Evolutionary conservation across 2,113 vertebrate genomes (phyloP).

Genomic region (Myotis davidii): DNA sequence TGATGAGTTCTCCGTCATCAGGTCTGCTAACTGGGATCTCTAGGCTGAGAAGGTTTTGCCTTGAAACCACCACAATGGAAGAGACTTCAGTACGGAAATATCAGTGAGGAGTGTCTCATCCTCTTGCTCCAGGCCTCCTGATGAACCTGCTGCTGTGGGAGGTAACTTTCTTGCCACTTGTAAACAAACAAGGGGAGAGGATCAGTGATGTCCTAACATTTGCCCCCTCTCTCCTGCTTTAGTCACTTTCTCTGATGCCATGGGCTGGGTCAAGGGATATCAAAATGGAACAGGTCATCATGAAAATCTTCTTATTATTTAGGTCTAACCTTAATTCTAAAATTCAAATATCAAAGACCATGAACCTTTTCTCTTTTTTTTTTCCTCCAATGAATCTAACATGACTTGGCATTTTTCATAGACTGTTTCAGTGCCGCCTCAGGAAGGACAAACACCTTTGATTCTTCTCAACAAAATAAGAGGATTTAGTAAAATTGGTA

Average conservation of each 20-base stretch:
- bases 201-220: background rate
- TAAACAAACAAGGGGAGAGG: slow-evolving; percentile 30
- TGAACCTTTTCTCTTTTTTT: background rate
- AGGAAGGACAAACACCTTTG: background rate
- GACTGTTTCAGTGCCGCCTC: background rate
- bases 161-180: background rate
- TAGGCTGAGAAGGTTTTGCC: background rate
- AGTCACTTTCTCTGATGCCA: background rate
- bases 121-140: background rate
- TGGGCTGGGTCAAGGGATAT: background rate
- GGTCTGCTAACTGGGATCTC: background rate
- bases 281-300: background rate
- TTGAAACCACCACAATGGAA: background rate
- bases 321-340: background rate
- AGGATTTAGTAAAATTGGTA: background rate
- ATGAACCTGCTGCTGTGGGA: background rate
- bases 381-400: background rate
- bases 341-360: background rate
- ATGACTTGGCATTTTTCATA: slow-evolving; percentile 58
- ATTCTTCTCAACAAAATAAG: background rate
- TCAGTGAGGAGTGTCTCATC: background rate
- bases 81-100: background rate
- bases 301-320: background rate
- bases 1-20: background rate
- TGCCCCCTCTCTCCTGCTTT: background rate